Percentiles rank a stretch among this genome's conserved stretches.
Conservation (phyloP, 2,797 vertebrate species). For the Eremophila alpestris region DNA sequence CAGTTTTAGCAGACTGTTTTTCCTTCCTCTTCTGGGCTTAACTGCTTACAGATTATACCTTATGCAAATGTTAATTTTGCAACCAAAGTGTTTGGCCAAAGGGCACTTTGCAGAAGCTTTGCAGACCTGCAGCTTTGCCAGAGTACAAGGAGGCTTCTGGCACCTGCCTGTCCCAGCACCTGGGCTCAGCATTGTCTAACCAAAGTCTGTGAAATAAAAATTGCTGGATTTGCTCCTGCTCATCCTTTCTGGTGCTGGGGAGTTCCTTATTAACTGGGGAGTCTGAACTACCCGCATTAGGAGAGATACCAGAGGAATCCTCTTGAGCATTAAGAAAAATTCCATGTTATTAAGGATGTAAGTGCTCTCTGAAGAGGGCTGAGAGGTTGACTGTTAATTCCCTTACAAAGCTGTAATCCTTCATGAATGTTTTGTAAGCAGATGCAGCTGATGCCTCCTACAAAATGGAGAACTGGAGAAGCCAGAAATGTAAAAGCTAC, state of each 20-base stretch:
- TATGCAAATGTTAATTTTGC: slow-evolving; percentile 15
- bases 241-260: neutral
- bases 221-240: neutral
- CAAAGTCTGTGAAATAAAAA: neutral
- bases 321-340: neutral
- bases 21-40: slow-evolving; percentile 41
- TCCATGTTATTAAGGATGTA: slow-evolving; percentile 17
- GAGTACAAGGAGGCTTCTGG: neutral
- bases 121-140: neutral
- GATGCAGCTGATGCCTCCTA: neutral
- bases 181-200: neutral
- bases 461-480: neutral
- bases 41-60: slow-evolving; percentile 12
- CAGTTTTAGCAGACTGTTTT: slow-evolving; percentile 22
- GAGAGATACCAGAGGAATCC: neutral
- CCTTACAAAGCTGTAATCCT: slow-evolving; percentile 31
- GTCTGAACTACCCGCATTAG: neutral
- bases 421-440: neutral
- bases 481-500: neutral
- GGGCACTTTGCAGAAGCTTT: neutral
- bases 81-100: neutral
- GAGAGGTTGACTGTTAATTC: slow-evolving; percentile 39
- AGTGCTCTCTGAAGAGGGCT: slow-evolving; percentile 7
- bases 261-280: neutral
- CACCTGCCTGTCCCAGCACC: neutral